Base-by-base conservation (phyloP, 2,888 invertebrate species). In the Stenotaenia linearis region DNA sequence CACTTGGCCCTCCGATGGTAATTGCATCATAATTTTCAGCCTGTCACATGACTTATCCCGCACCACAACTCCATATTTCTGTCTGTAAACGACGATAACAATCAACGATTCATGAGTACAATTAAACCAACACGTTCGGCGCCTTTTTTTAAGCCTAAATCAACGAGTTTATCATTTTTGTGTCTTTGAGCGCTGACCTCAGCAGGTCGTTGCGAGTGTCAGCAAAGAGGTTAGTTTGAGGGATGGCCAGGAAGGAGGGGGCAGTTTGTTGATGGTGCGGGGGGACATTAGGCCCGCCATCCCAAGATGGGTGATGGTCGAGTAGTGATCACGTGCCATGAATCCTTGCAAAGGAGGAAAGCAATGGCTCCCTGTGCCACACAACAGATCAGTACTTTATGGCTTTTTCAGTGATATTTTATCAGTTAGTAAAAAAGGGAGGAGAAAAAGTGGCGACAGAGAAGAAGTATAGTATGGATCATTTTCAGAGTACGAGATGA, bases 351-450 rank as follows among this genome's bases (percentile, higher is more conserved):
- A 69, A 69, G 12, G 28, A 15, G 28, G 15, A 69, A 28, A 69
- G 28, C 69, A 69, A 69, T 69, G 69, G 69, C 69, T 69, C 15
- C 69, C 28, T 25, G 9, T 69, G 69, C 69, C 69, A 69, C 69
- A 69, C 69, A 69, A 69, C 69, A 69, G 69, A 69, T 69, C 69
- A 25, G 25, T 69, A 69, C 69, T 69, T 69, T 69, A 69, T 69
- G 69, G 69, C 69, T 69, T 69, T 28, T 69, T 28, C 28, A 69
- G 69, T 69, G 69, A 69, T 69, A 69, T 69, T 69, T 69, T 69
- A 69, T 69, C 69, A 28, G 69, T 28, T 28, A 25, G 69, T 25
- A 10, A 25, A 69, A 45, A 45, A 45, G 3, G 50, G 50, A 5
- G 1, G 15, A 28, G 18, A 69, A 28, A 69, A 69, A 69, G 25